Conservation (phyloP, 2,888 invertebrate species). For the Pseudolycoriella hygida region DNA sequence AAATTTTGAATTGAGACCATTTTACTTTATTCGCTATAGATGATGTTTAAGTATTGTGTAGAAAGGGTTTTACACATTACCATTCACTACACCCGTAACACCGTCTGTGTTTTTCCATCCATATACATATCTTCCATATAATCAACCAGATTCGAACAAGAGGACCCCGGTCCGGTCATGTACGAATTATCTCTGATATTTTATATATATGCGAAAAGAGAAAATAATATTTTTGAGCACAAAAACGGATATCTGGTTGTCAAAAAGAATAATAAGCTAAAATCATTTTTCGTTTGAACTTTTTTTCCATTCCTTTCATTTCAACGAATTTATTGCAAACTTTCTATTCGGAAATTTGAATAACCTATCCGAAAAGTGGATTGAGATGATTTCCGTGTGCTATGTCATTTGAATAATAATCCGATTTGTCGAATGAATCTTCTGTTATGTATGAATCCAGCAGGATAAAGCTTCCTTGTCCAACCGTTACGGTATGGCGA, state of each 20-base stretch:
- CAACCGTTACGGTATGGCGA: too few relatives aligned
- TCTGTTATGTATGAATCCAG: not conserved
- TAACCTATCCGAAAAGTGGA: not conserved
- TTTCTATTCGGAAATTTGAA: not conserved
- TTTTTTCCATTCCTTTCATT: not conserved
- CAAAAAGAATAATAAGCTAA: conserved; percentile 7
- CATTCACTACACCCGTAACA: too few relatives aligned
- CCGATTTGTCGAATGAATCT: conserved; percentile 1
- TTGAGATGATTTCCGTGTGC: not conserved
- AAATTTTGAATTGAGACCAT: too few relatives aligned
- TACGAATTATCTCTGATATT: not conserved
- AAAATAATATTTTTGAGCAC: conserved; percentile 3
- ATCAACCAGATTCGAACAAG: too few relatives aligned
- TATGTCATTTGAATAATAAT: not conserved
- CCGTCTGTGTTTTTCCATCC: too few relatives aligned
- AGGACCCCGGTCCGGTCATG: too few relatives aligned
- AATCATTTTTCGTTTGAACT: conserved; percentile 6
- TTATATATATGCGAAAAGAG: not conserved
- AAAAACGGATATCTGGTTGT: conserved; percentile 7
- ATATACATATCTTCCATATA: too few relatives aligned
- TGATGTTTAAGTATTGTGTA: too few relatives aligned
- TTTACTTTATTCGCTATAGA: too few relatives aligned
- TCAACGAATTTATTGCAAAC: conserved; percentile 1
- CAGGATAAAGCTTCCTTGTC: not conserved
- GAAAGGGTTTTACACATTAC: too few relatives aligned